phyloP scores from a whole-genome alignment of 2,113 vertebrate species.

The Paradisaea rubra region DNA sequence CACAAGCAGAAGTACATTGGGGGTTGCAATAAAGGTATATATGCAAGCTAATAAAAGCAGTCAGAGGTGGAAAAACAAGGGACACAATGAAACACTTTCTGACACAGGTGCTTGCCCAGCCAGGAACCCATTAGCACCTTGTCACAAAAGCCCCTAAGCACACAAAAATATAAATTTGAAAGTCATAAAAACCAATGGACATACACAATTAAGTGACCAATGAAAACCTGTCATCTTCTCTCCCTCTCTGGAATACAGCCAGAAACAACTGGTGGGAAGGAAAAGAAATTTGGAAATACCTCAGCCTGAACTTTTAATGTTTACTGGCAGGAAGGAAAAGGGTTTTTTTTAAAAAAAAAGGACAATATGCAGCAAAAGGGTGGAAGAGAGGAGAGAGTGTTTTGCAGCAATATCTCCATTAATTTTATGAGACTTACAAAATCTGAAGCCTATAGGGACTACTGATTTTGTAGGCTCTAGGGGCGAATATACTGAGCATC shows the following conservation, averaged over 20 bases:
- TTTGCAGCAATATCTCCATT: background rate
- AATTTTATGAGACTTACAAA: background rate
- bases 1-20: background rate
- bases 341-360: background rate
- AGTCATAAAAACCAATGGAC: conserved; percentile 25
- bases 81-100: conserved; percentile 57
- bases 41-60: conserved; percentile 9
- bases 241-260: background rate
- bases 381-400: background rate
- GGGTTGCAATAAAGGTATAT: background rate
- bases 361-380: background rate
- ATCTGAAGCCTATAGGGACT: background rate
- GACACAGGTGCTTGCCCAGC: conserved; percentile 54
- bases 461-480: background rate
- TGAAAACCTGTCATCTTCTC: background rate
- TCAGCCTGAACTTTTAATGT: background rate
- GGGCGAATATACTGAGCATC: background rate
- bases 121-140: conserved; percentile 61
- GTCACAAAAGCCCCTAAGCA: conserved; percentile 39
- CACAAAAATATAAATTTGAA: conserved; percentile 32
- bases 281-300: background rate
- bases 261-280: background rate
- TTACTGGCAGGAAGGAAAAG: background rate
- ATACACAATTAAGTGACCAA: background rate
- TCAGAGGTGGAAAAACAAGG: conserved; percentile 34